phyloP scores from a whole-genome alignment of 2,797 vertebrate species.

The Siniperca undulata region DNA sequence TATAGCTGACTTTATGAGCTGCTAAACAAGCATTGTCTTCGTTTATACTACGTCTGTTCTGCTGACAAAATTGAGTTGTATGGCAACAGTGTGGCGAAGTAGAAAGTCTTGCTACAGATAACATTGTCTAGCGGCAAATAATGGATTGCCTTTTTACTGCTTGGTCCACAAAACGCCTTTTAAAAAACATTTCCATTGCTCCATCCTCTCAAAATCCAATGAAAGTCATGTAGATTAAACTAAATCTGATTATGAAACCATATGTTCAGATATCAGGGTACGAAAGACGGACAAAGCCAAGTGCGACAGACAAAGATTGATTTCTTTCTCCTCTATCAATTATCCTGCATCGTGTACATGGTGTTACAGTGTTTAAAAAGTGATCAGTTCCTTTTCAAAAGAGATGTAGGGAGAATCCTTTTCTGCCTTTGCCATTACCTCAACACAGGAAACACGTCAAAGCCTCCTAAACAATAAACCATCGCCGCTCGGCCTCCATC shows the following conservation, averaged over 20 bases:
- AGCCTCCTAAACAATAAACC: constrained; percentile 45
- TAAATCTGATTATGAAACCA: neutral
- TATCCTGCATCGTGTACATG: neutral
- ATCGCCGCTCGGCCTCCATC: neutral
- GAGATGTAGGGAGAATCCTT: neutral
- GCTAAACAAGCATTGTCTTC: constrained; percentile 9
- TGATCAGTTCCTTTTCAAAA: neutral
- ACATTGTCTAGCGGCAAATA: constrained; percentile 2
- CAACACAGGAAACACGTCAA: constrained; percentile 48
- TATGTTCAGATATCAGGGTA: neutral
- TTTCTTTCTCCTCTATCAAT: neutral
- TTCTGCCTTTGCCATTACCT: constrained; percentile 15
- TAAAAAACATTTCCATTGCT: neutral
- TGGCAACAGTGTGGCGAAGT: constrained; percentile 13
- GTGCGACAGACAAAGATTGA: no score
- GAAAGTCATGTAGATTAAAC: neutral
- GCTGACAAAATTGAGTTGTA: constrained; percentile 5
- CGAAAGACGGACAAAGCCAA: neutral
- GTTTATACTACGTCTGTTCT: neutral
- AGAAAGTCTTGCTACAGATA: constrained; percentile 19
- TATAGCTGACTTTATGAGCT: constrained; percentile 12
- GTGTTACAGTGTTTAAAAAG: neutral
- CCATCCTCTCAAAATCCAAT: neutral
- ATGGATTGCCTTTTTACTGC: neutral
- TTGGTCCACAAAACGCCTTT: constrained; percentile 27